Base-by-base conservation (phyloP, 2,888 invertebrate genomes). In the Nineta flava region DNA sequence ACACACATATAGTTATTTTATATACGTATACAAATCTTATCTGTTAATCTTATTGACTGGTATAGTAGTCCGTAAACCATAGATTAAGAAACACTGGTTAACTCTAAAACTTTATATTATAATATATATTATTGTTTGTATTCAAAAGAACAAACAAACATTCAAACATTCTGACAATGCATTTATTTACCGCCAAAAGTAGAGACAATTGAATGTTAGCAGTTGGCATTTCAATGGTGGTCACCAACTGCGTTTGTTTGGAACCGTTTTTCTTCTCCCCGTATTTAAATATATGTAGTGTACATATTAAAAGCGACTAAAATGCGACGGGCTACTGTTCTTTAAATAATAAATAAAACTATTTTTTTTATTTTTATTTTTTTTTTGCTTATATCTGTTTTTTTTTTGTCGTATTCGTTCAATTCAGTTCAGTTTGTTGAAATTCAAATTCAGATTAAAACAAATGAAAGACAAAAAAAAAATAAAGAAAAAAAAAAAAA, bases 121-220 rank as follows among this genome's bases (percentile, higher is more conserved):
- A 38, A 38, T 38, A 13, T 38, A 38, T 38, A 38, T 38, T 38
- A 15, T 38, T 38, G 38, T 38, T 38, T 38, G 38, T 13, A 38
- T n/a, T 13, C n/a, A 38, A n/a, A 38, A 38, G 15, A n/a, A 38
- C n/a, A 38, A 38, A n/a, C 38, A 38, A 38, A 38, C 38, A 38
- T 38, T 38, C 15, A 38, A 38, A 38, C 38, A 38, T 38, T 38
- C 38, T 38, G n/a, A 38, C 38, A 38, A 38, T 38, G 38, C 15
- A 38, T 38, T 38, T 38, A 15, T 38, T 38, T 38, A 15, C 38
- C 38, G 38, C 38, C 38, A 38, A 38, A 38, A 38, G 38, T 38
- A 38, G 38, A 38, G 38, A 38, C 38, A 38, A 38, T 38, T 38
- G 38, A 38, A 38, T 38, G 38, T 38, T 38, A 38, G 38, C 38